Percentiles rank a stretch among this genome's conserved stretches.
phyloP scores from a whole-genome alignment of 2,888 invertebrate species.

The Phorcus lineatus region DNA sequence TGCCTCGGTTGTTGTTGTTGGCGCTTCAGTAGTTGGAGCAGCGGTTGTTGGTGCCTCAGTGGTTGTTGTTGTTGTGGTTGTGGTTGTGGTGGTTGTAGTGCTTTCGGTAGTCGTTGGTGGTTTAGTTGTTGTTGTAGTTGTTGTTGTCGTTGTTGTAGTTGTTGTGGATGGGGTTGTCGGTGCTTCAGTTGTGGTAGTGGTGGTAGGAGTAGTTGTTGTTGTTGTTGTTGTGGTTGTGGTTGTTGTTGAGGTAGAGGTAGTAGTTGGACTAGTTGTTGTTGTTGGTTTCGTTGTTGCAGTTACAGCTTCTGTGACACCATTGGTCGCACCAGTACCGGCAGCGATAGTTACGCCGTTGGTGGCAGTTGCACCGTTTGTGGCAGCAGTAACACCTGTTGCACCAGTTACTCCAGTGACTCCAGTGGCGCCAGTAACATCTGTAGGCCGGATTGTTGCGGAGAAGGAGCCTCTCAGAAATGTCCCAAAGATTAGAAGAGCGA shows the following conservation, averaged over 20 bases:
- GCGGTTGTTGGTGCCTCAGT: not conserved
- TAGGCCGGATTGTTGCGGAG: not conserved
- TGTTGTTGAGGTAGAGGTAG: not conserved
- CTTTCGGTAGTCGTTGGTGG: not conserved
- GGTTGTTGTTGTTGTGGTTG: not conserved
- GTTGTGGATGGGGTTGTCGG: not conserved
- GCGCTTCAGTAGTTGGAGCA: not conserved
- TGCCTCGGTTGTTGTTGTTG: not conserved
- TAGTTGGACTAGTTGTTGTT: not conserved
- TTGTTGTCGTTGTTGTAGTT: not conserved
- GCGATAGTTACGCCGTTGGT: not conserved
- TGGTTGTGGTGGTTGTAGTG: not conserved
- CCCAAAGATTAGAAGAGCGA: too few species aligned
- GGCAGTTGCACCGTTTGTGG: not conserved
- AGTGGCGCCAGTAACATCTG: not conserved
- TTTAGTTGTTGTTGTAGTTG: not conserved
- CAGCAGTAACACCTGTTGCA: not conserved
- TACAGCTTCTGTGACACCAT: not conserved
- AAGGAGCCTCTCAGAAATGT: too few species aligned
- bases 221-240: not conserved
- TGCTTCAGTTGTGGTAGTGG: not conserved
- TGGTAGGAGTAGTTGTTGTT: not conserved
- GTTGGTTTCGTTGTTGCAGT: not conserved
- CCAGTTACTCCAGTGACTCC: not conserved
- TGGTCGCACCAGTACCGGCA: not conserved